Evolutionary conservation across 1,140 invertebrate genomes (phyloP).

Genomic region (Diachasmimorpha longicaudata): DNA sequence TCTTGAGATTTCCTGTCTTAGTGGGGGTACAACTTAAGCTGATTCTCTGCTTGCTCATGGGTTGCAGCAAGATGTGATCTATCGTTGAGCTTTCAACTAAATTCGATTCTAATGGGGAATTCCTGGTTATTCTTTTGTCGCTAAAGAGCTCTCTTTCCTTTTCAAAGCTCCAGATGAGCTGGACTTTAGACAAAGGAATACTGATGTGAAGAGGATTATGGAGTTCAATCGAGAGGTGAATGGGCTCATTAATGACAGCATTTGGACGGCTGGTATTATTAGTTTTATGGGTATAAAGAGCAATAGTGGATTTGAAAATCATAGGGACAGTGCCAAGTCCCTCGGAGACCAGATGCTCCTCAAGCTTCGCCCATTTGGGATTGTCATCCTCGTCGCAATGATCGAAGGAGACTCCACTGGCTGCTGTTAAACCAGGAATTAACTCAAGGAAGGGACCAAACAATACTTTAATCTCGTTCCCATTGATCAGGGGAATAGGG

Average conservation of each 20-base stretch:
- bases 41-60: conserved; percentile 53
- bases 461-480: conserved; percentile 71
- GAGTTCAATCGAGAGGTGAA: conserved; percentile 78
- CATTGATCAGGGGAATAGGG: conserved; percentile 73
- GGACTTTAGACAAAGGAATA: conserved; percentile 74
- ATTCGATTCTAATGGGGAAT: conserved; percentile 40
- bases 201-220: conserved; percentile 82
- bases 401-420: conserved; percentile 46
- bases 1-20: conserved; percentile 47
- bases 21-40: conserved; percentile 48
- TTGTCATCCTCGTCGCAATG: conserved; percentile 53
- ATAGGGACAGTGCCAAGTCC: conserved; percentile 73
- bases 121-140: conserved; percentile 52
- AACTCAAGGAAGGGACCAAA: conserved; percentile 62
- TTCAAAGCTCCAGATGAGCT: conserved; percentile 80
- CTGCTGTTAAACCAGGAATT: conserved; percentile 41
- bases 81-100: conserved; percentile 57
- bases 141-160: conserved; percentile 53
- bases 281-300: conserved; percentile 71
- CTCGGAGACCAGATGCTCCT: conserved; percentile 78
- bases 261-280: conserved; percentile 73
- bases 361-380: conserved; percentile 73
- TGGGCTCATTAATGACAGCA: conserved; percentile 79
- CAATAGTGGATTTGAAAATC: conserved; percentile 78
- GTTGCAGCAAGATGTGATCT: conserved; percentile 54